Percentiles rank a stretch among this genome's conserved stretches.
Conservation (phyloP, 2,888 invertebrate species). For the Hyppa rectilinea region DNA sequence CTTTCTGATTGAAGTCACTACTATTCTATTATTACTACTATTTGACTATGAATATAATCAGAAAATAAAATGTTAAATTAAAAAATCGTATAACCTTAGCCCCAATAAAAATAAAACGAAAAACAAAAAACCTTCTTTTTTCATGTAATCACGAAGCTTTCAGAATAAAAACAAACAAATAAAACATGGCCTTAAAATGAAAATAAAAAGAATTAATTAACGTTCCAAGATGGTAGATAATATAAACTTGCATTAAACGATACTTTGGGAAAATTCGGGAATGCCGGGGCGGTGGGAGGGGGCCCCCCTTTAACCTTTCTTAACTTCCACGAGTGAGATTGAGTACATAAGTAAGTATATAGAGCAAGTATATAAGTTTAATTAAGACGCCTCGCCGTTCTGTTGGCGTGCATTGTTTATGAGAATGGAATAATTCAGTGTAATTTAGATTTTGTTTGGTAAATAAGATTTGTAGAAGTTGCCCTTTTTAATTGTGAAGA, state of each 20-base stretch:
- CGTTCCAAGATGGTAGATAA: slow-evolving; percentile 85
- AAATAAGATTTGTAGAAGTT: slow-evolving; percentile 52
- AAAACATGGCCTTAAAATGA: slow-evolving; percentile 60
- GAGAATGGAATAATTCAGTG: slow-evolving; percentile 80
- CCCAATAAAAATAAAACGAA: background rate
- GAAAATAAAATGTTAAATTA: too few relatives aligned
- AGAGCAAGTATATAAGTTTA: slow-evolving; percentile 82
- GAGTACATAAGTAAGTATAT: slow-evolving; percentile 88
- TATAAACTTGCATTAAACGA: slow-evolving; percentile 89
- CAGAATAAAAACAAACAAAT: slow-evolving; percentile 43
- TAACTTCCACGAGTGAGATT: slow-evolving; percentile 89
- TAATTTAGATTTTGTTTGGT: slow-evolving; percentile 75
- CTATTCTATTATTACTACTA: too few relatives aligned
- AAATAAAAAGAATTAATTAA: slow-evolving; percentile 84
- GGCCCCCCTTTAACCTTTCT: slow-evolving; percentile 85
- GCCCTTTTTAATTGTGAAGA: slow-evolving; percentile 14
- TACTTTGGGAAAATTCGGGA: slow-evolving; percentile 88
- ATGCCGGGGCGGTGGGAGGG: slow-evolving; percentile 72
- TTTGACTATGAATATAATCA: too few relatives aligned
- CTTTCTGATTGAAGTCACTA: too few relatives aligned
- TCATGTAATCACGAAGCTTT: background rate
- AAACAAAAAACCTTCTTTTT: background rate
- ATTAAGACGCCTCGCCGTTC: slow-evolving; percentile 85
- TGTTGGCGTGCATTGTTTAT: slow-evolving; percentile 87
- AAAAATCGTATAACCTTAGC: too few relatives aligned